A percentile compares a stretch with the other conserved stretches of the same genome.
phyloP scores from a whole-genome alignment of 2,888 invertebrate genomes.

The Acanthopleura granulata region DNA sequence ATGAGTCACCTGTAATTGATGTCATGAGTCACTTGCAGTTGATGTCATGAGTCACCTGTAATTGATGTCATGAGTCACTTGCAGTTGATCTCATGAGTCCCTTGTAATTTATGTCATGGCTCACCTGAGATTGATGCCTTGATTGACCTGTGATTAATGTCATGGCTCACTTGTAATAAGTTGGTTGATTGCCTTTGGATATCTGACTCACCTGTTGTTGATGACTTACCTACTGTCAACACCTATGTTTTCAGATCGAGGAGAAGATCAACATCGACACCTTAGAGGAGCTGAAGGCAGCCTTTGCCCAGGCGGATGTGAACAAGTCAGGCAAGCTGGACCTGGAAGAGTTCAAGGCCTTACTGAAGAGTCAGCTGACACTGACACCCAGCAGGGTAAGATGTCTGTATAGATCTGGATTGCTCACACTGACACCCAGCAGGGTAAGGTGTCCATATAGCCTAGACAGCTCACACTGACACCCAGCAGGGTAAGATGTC shows the following conservation, averaged over 20 bases:
- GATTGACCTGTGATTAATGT: no score
- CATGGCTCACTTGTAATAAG: no score
- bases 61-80: no score
- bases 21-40: no score
- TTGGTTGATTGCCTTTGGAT: no score
- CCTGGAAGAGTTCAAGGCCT: constrained; percentile 65
- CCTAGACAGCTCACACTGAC: constrained; percentile 48
- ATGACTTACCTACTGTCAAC: background rate
- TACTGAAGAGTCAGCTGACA: constrained; percentile 60
- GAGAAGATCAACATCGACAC: constrained; percentile 68
- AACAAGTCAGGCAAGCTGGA: constrained; percentile 64
- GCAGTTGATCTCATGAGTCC: no score
- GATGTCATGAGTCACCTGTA: no score
- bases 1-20: no score
- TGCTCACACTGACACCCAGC: constrained; percentile 54
- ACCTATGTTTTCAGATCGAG: constrained; percentile 56
- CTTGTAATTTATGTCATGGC: no score
- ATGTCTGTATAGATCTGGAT: background rate
- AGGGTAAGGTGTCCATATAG: constrained; percentile 46
- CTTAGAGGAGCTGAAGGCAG: constrained; percentile 63
- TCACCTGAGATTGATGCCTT: no score
- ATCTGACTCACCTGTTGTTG: background rate
- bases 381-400: constrained; percentile 58
- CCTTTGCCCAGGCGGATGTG: constrained; percentile 63
- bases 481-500: constrained; percentile 52